Conservation (phyloP, 2,113 vertebrate genomes). For the Nothoprocta perdicaria region DNA sequence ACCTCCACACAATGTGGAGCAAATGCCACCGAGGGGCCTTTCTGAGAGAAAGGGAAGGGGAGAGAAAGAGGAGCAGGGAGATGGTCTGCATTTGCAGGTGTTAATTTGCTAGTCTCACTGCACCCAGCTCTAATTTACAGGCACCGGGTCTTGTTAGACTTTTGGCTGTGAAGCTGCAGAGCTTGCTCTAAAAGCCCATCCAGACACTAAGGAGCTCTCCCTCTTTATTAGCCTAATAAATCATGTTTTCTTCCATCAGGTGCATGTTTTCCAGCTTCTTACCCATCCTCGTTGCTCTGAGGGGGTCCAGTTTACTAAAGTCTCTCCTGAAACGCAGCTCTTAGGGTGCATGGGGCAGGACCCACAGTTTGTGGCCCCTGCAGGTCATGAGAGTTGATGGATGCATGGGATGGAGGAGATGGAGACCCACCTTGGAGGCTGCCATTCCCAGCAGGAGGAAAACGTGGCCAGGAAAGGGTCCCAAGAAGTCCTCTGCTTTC, state of each 20-base stretch:
- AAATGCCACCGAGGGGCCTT: not conserved
- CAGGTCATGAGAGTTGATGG: accelerated
- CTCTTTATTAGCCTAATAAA: not conserved
- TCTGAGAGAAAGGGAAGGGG: not conserved
- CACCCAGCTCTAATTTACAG: not conserved
- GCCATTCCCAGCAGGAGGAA: accelerated
- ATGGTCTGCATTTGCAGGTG: not conserved
- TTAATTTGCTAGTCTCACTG: not conserved
- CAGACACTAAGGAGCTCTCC: not conserved
- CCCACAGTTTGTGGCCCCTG: not conserved
- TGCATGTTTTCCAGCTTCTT: not conserved
- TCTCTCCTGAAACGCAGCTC: not conserved
- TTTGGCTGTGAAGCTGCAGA: not conserved
- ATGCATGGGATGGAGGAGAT: not conserved
- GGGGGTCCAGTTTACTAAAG: not conserved
- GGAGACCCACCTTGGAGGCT: not conserved
- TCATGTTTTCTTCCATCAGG: not conserved
- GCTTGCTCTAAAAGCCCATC: not conserved
- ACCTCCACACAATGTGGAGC: not conserved
- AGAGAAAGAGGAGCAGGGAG: not conserved
- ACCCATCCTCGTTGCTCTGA: not conserved
- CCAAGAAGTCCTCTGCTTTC: not conserved
- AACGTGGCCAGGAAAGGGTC: not conserved
- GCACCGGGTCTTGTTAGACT: not conserved
- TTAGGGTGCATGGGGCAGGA: accelerated